phyloP scores from a whole-genome alignment of 92 coral and sea anemone genomes.

The Meandrina meandrites region DNA sequence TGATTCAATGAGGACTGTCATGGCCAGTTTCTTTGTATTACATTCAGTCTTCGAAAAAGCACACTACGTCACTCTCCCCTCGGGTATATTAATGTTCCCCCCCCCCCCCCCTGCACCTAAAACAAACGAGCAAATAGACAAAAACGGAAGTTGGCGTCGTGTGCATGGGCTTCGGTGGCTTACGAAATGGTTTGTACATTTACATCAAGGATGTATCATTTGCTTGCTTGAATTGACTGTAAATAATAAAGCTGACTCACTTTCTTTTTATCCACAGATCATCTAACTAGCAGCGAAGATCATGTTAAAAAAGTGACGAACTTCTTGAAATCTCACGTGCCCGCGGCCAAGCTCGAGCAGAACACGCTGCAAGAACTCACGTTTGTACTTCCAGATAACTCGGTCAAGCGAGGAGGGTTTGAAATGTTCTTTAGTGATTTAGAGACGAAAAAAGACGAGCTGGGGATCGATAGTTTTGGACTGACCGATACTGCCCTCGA shows the following conservation, averaged over 20 bases:
- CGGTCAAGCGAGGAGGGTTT: conserved; percentile 88
- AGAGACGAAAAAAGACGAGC: conserved; percentile 71
- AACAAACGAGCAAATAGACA: too few species aligned
- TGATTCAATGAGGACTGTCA: too few species aligned
- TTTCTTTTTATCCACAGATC: conserved; percentile 14
- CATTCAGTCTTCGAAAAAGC: too few species aligned
- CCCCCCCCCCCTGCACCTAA: too few species aligned
- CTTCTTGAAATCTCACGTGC: conserved; percentile 84
- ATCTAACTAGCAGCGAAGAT: conserved; percentile 24
- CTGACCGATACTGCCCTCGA: conserved; percentile 88
- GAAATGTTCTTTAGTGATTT: conserved; percentile 82
- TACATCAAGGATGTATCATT: too few species aligned
- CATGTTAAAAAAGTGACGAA: conserved; percentile 68
- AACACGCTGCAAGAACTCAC: conserved; percentile 86
- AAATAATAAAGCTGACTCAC: neutral
- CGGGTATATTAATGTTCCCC: too few species aligned
- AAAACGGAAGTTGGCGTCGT: too few species aligned
- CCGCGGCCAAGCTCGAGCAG: conserved; percentile 84
- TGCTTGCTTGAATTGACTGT: neutral
- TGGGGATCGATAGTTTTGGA: conserved; percentile 94
- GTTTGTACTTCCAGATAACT: conserved; percentile 89
- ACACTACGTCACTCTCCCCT: too few species aligned
- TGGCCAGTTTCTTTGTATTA: too few species aligned
- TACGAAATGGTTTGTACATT: too few species aligned
- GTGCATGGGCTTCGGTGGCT: too few species aligned